Evolutionary conservation across 2,888 invertebrate species (phyloP).

Genomic region (Drosophila tripunctata): DNA sequence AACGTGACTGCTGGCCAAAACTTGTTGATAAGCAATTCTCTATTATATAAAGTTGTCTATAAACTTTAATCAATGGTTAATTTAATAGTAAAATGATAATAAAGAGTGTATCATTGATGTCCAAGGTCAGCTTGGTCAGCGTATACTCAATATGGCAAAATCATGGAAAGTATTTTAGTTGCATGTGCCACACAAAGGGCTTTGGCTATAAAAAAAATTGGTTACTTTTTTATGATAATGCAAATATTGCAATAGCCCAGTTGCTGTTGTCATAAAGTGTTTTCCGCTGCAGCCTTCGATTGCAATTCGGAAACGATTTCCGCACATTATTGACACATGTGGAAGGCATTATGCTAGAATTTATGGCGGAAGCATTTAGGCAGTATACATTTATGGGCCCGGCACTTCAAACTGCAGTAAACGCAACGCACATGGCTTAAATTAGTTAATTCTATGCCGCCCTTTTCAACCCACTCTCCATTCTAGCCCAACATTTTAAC

Average conservation of each 20-base stretch:
- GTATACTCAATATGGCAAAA: background rate
- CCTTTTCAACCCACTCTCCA: background rate
- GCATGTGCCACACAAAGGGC: background rate
- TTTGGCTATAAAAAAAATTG: background rate
- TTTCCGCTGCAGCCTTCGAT: conserved; percentile 41
- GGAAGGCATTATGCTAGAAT: conserved; percentile 53
- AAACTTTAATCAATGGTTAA: background rate
- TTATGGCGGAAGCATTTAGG: conserved; percentile 61
- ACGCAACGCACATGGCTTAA: conserved; percentile 33
- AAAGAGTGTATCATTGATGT: background rate
- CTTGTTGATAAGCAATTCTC: conserved; percentile 7
- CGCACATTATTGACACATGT: conserved; percentile 64
- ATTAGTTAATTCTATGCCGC: conserved; percentile 44
- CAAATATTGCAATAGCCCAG: conserved; percentile 18
- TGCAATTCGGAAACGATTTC: conserved; percentile 34
- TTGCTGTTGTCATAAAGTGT: conserved; percentile 29
- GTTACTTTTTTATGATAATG: conserved; percentile 25
- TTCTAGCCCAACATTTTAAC: conserved; percentile 24
- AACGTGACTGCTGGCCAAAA: conserved; percentile 17
- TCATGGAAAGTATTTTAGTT: background rate
- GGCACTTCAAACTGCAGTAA: conserved; percentile 56
- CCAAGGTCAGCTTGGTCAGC: background rate
- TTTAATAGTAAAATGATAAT: background rate
- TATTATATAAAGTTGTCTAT: background rate
- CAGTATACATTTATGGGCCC: conserved; percentile 40